Conservation (phyloP, 2,888 invertebrate genomes). For the Smittia sp. region DNA sequence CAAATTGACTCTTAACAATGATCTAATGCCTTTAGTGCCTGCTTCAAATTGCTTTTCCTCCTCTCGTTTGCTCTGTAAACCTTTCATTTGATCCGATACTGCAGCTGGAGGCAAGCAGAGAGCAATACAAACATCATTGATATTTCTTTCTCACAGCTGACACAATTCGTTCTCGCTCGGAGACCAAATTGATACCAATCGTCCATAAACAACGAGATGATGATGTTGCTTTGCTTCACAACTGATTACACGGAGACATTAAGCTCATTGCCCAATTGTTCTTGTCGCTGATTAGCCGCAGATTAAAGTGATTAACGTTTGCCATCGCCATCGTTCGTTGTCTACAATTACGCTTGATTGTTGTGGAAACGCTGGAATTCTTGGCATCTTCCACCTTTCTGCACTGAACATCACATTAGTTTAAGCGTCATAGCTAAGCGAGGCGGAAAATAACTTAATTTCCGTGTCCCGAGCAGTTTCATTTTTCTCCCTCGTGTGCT, state of each 20-base stretch:
- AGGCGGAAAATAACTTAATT: slow-evolving; percentile 3
- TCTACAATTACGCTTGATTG: neutral
- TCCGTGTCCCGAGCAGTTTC: neutral
- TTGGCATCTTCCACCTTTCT: neutral
- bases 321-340: neutral
- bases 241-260: neutral
- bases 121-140: slow-evolving; percentile 1
- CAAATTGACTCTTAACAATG: slow-evolving; percentile 8
- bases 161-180: neutral
- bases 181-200: slow-evolving; percentile 1
- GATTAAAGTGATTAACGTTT: neutral
- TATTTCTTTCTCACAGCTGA: neutral
- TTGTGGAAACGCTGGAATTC: neutral
- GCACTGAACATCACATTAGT: neutral
- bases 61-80: neutral
- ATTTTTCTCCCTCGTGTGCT: no score
- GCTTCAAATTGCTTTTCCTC: neutral
- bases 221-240: neutral
- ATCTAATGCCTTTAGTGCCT: slow-evolving; percentile 9
- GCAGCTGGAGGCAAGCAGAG: neutral
- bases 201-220: neutral
- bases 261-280: neutral
- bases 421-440: neutral
- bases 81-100: neutral
- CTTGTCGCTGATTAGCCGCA: neutral